Percentiles rank a stretch among this genome's conserved stretches.
Conservation (phyloP, 2,888 invertebrate genomes). For the Netelia inedita region DNA sequence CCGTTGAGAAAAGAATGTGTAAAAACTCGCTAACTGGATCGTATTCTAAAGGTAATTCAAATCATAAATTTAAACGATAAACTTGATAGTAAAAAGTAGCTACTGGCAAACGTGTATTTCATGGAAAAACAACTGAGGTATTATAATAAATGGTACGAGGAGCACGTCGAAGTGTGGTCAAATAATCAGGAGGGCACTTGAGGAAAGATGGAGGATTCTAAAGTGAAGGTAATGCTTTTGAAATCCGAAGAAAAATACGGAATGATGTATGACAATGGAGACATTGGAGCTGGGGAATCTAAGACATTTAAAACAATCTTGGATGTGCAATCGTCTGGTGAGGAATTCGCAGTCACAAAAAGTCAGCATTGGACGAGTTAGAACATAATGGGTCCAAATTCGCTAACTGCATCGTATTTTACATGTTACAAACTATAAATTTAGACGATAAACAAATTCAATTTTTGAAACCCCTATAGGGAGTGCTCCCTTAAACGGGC, state of each 20-base stretch:
- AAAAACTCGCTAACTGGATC: no score
- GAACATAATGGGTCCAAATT: slow-evolving; percentile 42
- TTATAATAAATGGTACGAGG: slow-evolving; percentile 63
- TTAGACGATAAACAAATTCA: no score
- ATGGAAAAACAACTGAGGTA: slow-evolving; percentile 50
- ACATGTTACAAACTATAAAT: no score
- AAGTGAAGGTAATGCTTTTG: slow-evolving; percentile 23
- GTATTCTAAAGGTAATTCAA: no score
- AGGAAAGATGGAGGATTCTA: slow-evolving; percentile 41
- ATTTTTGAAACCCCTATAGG: no score
- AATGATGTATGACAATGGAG: slow-evolving; percentile 25
- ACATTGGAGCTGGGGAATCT: slow-evolving; percentile 1
- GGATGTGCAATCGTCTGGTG: slow-evolving; percentile 32
- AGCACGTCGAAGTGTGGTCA: slow-evolving; percentile 22
- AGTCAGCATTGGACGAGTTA: slow-evolving; percentile 55
- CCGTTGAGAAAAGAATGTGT: slow-evolving; percentile 61
- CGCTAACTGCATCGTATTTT: no score
- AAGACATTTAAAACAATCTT: slow-evolving; percentile 50
- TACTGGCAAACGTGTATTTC: slow-evolving; percentile 47
- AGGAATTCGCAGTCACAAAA: slow-evolving; percentile 27
- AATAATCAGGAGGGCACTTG: slow-evolving; percentile 7
- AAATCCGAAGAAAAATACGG: slow-evolving; percentile 28
- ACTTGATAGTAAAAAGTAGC: slow-evolving; percentile 40
- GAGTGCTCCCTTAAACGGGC: neutral
- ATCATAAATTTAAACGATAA: no score